Conservation (phyloP, 2,888 invertebrate genomes). For the Ganaspis brasiliensis region DNA sequence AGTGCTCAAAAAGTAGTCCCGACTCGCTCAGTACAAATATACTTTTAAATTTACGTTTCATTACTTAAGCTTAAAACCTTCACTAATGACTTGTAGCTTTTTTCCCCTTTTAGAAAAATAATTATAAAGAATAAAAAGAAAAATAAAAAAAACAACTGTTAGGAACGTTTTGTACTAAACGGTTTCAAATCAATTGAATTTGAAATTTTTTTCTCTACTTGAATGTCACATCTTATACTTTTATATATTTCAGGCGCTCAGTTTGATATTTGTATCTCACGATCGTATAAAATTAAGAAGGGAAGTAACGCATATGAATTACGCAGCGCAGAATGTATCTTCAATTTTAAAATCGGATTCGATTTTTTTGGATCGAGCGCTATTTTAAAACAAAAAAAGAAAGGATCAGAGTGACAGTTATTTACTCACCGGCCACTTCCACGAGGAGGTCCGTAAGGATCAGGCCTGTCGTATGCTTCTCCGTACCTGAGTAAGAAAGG, state of each 20-base stretch:
- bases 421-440: constrained; percentile 78
- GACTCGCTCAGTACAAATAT: background rate
- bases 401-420: constrained; percentile 20
- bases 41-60: too few relatives aligned
- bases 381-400: constrained; percentile 34
- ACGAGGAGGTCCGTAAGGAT: constrained; percentile 79
- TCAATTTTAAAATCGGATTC: constrained; percentile 22
- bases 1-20: background rate
- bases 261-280: constrained; percentile 57
- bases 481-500: constrained; percentile 71
- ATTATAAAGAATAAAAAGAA: background rate
- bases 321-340: constrained; percentile 53
- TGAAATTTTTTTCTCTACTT: constrained; percentile 58
- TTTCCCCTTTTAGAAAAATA: background rate
- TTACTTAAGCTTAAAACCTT: background rate
- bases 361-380: constrained; percentile 24
- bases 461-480: constrained; percentile 78
- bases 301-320: constrained; percentile 52
- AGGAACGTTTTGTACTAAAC: background rate
- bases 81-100: background rate
- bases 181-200: constrained; percentile 29
- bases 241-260: constrained; percentile 66
- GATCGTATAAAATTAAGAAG: constrained; percentile 53
- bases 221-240: constrained; percentile 79
- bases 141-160: background rate